Base-by-base conservation (phyloP, 2,113 vertebrate genomes). In the Gasterosteus aculeatus region DNA sequence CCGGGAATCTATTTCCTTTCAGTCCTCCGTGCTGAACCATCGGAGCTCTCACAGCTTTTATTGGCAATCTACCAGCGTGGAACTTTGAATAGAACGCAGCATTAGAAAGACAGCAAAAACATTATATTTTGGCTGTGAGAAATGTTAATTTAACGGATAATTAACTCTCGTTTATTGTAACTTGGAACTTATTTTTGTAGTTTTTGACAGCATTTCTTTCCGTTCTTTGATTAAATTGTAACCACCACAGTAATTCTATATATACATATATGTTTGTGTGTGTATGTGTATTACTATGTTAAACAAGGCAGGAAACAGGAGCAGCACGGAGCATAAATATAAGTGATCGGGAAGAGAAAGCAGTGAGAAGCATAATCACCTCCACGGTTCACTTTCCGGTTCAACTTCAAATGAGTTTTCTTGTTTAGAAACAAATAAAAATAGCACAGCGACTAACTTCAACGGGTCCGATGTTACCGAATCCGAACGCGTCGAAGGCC, bases 71-170 rank as follows among this genome's bases (percentile, higher is more conserved):
- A 74, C 74, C 81, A 74, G 57, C 49, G 60, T 80, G 82, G 84
- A 83, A 77, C 75, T 75, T 59, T 74, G 51, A 78, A 77, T 62
- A 12, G 49, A 81, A 72, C 18, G 59, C 39, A 76, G 77, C 56
- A 31, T 46, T 41, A 38, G 22, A 29, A 35, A 53, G 47, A 31
- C 58, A 3, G 19, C 0, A 71, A 39, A 42, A 49, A 16, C 41
- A 72, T 35, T 42, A 22, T 2, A 12, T 44, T 59, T 54, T 70
- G 53, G 9, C 47, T 31, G 65, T 57, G n/a, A 66, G 64, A 63
- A 65, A 63, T 58, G 57, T 74, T 82, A 42, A 81, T 84, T 86
- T 87, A 83, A 75, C 67, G 81, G 81, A 49, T 69, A 79, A 79
- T 84, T 81, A 76, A 63, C 85, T 69, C 18, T 56, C 6, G 11